Percentiles rank a stretch among this genome's conserved stretches.
Evolutionary conservation across 2,888 invertebrate species (phyloP).

Genomic region (Anorthoa munda): DNA sequence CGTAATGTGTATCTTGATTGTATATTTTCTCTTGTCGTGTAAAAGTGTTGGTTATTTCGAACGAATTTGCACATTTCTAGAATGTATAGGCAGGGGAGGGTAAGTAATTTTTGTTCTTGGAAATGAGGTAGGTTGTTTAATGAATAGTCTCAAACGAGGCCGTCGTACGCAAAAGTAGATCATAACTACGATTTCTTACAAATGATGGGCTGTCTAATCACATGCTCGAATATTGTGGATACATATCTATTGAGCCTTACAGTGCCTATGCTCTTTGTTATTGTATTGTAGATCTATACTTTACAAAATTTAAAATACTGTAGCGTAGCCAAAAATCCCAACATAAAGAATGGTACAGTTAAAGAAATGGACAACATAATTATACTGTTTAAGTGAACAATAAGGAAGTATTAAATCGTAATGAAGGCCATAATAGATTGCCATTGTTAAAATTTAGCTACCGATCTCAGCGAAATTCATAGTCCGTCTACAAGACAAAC

Average conservation of each 20-base stretch:
- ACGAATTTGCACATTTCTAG: no score
- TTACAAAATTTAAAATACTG: constrained; percentile 15
- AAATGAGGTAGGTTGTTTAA: constrained; percentile 20
- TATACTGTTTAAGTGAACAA: constrained; percentile 54
- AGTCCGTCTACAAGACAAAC: constrained; percentile 29
- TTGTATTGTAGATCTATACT: background rate
- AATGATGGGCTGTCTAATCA: constrained; percentile 15
- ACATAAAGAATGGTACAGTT: constrained; percentile 36
- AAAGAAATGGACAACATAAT: constrained; percentile 53
- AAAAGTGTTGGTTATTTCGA: no score
- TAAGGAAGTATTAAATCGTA: constrained; percentile 59
- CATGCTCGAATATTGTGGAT: constrained; percentile 19
- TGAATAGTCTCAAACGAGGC: constrained; percentile 35
- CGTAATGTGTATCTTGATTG: no score
- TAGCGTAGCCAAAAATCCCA: constrained; percentile 21
- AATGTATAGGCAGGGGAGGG: no score
- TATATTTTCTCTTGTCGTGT: no score
- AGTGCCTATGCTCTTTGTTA: background rate
- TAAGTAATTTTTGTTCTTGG: no score
- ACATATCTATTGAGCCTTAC: constrained; percentile 3
- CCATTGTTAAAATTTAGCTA: constrained; percentile 60
- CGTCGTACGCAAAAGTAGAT: constrained; percentile 32
- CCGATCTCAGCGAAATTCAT: constrained; percentile 55
- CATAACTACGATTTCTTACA: constrained; percentile 16
- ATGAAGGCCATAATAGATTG: constrained; percentile 62